Evolutionary conservation across 2,113 vertebrate genomes (phyloP).

Genomic region (Gallinago media): DNA sequence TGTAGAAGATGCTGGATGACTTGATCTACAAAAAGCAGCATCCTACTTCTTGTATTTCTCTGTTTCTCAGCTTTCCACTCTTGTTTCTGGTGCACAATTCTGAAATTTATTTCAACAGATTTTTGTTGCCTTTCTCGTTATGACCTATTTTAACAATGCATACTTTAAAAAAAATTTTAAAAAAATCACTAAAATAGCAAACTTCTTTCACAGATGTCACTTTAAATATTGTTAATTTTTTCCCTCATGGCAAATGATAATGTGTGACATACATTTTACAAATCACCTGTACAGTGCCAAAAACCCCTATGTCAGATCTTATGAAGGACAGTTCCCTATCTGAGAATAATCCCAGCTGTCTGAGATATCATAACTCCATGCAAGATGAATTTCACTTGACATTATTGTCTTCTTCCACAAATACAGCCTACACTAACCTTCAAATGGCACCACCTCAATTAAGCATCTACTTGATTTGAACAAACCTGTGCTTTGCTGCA

Average conservation of each 20-base stretch:
- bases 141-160: background rate
- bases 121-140: background rate
- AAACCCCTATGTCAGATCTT: background rate
- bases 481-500: background rate
- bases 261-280: background rate
- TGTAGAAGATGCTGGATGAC: background rate
- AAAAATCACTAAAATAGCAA: background rate
- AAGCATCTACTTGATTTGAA: background rate
- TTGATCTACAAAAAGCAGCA: background rate
- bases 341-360: background rate
- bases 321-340: background rate
- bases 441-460: background rate
- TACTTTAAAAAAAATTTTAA: background rate
- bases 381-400: background rate
- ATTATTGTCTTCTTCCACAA: background rate
- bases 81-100: background rate
- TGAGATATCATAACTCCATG: background rate
- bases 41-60: background rate
- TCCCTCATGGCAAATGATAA: background rate
- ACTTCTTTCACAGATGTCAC: background rate
- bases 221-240: background rate
- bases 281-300: background rate
- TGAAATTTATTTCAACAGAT: constrained; percentile 8
- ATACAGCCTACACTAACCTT: background rate
- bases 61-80: background rate